Base-by-base conservation (phyloP, 1,140 invertebrate species). In the Nautilus pompilius region DNA sequence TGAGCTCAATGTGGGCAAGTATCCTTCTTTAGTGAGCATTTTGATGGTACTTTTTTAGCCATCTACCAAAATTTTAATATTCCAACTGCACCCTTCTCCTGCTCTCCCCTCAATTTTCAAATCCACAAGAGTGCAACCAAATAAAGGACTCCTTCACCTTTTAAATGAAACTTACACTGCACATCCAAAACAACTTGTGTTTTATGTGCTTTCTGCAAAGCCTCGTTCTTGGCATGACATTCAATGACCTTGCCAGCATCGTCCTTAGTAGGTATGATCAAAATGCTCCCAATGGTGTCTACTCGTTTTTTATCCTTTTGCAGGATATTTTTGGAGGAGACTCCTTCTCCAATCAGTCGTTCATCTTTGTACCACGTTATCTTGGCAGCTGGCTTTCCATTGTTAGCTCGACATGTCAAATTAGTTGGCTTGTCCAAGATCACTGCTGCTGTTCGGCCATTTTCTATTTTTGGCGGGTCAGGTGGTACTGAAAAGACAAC, bases 161-260 rank as follows among this genome's bases (percentile, higher is more conserved):
- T n/a, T n/a, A n/a, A n/a, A n/a, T n/a, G n/a, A n/a, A n/a, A 75
- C 75, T 77, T 70, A 83, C 82, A 84, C 66, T 79, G 75, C 6
- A 84, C 83, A 70, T 83, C 75, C 6, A 84, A 56, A 5, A 58
- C 70, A 22, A 79, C 80, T 24, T 56, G 59, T 2, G 76, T 72
- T 32, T 62, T 65, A 15, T 70, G 60, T 2, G 81, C 78, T 29
- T 65, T 32, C 15, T 62, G 70, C 32, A 83, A 65, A 5, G 82
- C 81, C 15, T 71, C 69, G 66, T 83, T 82, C 55, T 72, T 72
- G 13, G 80, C 80, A 13, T 73, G 91, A 81, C 95, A 97, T 22
- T 92, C 93, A 71, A 96, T 91, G 20, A 89, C 92, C 66, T 91
- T 92, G 72, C 94, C 95, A 82, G 96, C 90, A 81, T 96, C 91